Base-by-base conservation (phyloP, 2,888 invertebrate genomes). In the Chalcosyrphus nemorum region DNA sequence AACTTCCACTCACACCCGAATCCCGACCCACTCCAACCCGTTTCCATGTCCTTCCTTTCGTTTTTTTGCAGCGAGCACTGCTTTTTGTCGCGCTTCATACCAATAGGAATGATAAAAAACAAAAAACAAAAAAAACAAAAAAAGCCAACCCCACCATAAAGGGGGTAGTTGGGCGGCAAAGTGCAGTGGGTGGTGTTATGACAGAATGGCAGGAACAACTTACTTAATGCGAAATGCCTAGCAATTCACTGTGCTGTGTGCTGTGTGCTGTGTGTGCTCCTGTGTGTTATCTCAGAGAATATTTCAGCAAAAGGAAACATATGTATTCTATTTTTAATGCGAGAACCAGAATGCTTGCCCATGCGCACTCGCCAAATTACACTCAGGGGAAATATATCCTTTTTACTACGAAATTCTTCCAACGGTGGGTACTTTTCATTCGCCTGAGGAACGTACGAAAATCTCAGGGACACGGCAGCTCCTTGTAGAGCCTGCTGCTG, bases 151-250 rank as follows among this genome's bases (percentile, higher is more conserved):
- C 65, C 57, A 47, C 56, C 63, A 32, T 27, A 45, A 38, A 47
- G 27, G 17, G 41, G 32, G 66, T 43, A 59, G 29, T 27, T 13
- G 24, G 52, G 72, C 43, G 65, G 19, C 9, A 66, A 65, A 66
- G 29, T 71, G 61, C 71, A 71, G 41, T 76, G 76, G 59, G 65
- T 41, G 70, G 19, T 35, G 59, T 9, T 50, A 17, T 54, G 63
- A 35, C 35, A 65, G 56, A 50, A 52, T 47, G 6, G 32, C 78
- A 80, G 74, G 63, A 76, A 78, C 78, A 63, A 84, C 72, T 80
- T 68, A 74, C 80, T 84, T 74, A 74, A 66, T 54, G 52, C 68
- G 72, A 84, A 84, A 84, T 74, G 84, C 84, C 84, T 74, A 82
- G 61, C 66, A 57, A 72, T 82, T 66, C 77, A 68, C 41, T 24